A percentile compares a stretch with the other conserved stretches of the same genome.
These are phyloP conservation scores for Stenchaetothrips biformis DNA, from an alignment of 2,888 invertebrate genomes.

Conservation along the genomic window DNA sequence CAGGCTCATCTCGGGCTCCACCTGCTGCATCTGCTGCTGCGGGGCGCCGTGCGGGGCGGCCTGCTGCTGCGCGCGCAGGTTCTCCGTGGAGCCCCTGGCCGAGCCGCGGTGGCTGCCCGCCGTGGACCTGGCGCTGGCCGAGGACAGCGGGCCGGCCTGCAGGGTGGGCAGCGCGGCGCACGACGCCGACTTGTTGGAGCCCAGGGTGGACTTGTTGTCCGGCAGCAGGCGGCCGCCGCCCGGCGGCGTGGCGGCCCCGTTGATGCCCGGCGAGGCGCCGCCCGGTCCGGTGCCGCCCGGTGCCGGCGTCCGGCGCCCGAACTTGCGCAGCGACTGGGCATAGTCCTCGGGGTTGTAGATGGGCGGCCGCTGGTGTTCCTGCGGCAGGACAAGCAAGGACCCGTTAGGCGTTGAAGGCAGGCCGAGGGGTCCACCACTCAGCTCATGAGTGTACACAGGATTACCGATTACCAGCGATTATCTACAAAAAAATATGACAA, in stretches of 20 bases:
- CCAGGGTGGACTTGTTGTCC: conserved; percentile 36
- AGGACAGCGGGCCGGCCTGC: background rate
- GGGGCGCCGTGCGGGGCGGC: conserved; percentile 35
- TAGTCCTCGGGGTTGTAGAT: conserved; percentile 90
- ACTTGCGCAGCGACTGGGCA: conserved; percentile 71
- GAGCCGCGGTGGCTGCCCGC: conserved; percentile 21
- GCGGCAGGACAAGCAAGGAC: background rate
- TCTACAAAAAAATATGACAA: too few species aligned
- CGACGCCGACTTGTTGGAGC: conserved; percentile 10
- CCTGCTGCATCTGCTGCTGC: conserved; percentile 35
- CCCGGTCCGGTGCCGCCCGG: conserved; percentile 30
- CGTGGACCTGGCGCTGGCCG: background rate
- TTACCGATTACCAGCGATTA: too few species aligned
- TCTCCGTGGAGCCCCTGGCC: conserved; percentile 44
- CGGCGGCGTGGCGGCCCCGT: conserved; percentile 28
- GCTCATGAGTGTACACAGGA: too few species aligned
- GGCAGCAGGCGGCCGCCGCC: conserved; percentile 42
- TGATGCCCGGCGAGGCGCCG: conserved; percentile 3
- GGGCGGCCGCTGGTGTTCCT: conserved; percentile 70
- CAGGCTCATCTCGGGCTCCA: conserved; percentile 69
- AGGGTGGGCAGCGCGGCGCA: conserved; percentile 5
- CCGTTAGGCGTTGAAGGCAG: too few species aligned
- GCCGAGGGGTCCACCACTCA: too few species aligned
- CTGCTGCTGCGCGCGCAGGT: conserved; percentile 43
- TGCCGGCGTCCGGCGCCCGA: conserved; percentile 53